These are phyloP conservation scores for Eucera pruinosa DNA, from an alignment of 2,888 invertebrate species.

Conservation along the genomic window DNA sequence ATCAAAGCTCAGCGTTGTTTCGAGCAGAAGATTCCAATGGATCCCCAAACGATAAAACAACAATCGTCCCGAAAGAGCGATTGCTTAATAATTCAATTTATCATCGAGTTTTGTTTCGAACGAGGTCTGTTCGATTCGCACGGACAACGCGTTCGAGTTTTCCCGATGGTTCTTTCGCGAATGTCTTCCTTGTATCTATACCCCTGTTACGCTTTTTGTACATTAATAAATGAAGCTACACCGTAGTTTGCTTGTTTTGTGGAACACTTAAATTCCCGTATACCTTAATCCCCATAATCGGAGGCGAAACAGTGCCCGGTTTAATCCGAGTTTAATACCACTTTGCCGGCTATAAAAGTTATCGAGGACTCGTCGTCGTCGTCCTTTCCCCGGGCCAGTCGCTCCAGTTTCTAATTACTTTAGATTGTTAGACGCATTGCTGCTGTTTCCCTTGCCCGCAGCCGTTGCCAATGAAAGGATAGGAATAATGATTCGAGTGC, in stretches of 20 bases:
- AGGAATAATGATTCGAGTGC: slow-evolving; percentile 21
- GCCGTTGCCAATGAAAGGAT: slow-evolving; percentile 27
- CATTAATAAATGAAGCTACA: slow-evolving; percentile 55
- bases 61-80: background rate
- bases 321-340: slow-evolving; percentile 35
- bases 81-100: too few relatives aligned
- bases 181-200: slow-evolving; percentile 3
- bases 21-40: background rate
- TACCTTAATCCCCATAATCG: slow-evolving; percentile 21
- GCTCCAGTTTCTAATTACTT: slow-evolving; percentile 46
- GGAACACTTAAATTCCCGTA: slow-evolving; percentile 1
- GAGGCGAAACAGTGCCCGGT: slow-evolving; percentile 8
- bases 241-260: slow-evolving; percentile 10
- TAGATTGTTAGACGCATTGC: slow-evolving; percentile 37
- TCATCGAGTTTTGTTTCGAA: too few relatives aligned
- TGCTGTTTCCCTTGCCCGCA: background rate
- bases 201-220: slow-evolving; percentile 46
- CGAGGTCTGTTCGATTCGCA: slow-evolving; percentile 14
- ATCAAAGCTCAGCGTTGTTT: slow-evolving; percentile 22
- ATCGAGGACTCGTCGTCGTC: slow-evolving; percentile 7
- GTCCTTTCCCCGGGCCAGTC: slow-evolving; percentile 26
- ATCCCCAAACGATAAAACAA: background rate
- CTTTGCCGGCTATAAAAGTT: slow-evolving; percentile 36
- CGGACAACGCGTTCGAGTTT: slow-evolving; percentile 30
- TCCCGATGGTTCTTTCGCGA: slow-evolving; percentile 17